A percentile compares a stretch with the other conserved stretches of the same genome.
These are phyloP conservation scores for Tor tambroides DNA, from an alignment of 2,113 vertebrate species.

Conservation along the genomic window DNA sequence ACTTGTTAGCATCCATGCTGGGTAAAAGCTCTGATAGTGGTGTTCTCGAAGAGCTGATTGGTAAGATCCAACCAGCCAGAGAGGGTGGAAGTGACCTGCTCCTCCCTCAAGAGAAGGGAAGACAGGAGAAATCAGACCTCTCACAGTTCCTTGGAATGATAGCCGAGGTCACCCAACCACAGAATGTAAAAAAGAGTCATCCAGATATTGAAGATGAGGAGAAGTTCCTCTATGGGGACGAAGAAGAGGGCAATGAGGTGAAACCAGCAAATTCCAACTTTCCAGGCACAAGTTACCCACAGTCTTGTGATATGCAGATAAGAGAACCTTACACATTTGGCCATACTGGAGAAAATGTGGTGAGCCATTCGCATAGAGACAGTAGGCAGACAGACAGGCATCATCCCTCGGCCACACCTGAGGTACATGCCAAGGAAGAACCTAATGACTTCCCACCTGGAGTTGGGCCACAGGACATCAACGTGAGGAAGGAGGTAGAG, in stretches of 20 bases:
- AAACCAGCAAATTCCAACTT: constrained; percentile 12
- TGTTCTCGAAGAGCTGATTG: constrained; percentile 67
- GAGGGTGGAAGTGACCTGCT: constrained; percentile 70
- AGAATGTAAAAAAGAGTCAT: constrained; percentile 75
- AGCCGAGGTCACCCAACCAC: constrained; percentile 72
- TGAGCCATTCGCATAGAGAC: constrained; percentile 25
- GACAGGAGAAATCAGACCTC: constrained; percentile 82
- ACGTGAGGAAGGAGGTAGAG: constrained; percentile 67
- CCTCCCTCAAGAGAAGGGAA: constrained; percentile 77
- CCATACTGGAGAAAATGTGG: constrained; percentile 29
- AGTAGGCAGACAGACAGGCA: constrained; percentile 23
- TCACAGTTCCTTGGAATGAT: constrained; percentile 83
- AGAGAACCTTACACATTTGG: constrained; percentile 57
- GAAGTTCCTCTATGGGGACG: constrained; percentile 92
- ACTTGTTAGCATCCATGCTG: constrained; percentile 69
- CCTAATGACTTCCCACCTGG: constrained; percentile 32
- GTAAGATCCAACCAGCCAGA: constrained; percentile 67
- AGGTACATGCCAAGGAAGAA: background rate
- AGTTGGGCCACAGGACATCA: constrained; percentile 60
- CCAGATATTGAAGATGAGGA: constrained; percentile 94
- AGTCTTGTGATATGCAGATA: constrained; percentile 63
- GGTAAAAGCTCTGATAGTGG: constrained; percentile 67
- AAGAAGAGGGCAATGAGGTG: constrained; percentile 48
- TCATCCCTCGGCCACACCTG: background rate
- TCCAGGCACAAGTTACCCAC: constrained; percentile 26